Evolutionary conservation across 2,797 vertebrate genomes (phyloP).

Genomic region (Allochrocebus solatus): DNA sequence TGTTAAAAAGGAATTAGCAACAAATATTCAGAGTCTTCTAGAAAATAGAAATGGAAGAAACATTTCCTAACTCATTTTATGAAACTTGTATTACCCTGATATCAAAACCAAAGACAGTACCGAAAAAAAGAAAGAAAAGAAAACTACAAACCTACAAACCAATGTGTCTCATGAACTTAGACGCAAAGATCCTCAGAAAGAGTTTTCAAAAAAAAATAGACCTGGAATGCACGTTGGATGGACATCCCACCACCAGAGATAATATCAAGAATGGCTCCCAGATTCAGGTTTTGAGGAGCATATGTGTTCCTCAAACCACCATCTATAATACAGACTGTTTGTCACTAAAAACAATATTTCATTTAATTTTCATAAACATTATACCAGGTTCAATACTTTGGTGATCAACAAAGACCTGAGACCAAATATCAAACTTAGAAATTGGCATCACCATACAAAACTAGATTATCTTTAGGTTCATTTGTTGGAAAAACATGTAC

Average conservation of each 20-base stretch:
- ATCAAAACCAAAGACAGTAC: background rate
- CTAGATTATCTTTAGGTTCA: background rate
- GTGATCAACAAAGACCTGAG: background rate
- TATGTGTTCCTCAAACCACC: background rate
- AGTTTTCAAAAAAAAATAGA: background rate
- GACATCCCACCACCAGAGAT: background rate
- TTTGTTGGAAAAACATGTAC: slow-evolving; percentile 1
- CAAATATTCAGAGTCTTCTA: background rate
- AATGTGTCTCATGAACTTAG: background rate
- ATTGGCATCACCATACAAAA: background rate
- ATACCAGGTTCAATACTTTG: background rate
- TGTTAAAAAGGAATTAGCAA: background rate
- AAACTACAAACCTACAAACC: background rate
- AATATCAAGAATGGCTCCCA: background rate
- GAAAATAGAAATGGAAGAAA: slow-evolving; percentile 15
- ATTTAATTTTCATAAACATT: background rate
- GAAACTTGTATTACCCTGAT: background rate
- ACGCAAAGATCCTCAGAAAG: background rate
- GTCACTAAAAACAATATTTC: background rate
- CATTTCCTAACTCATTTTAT: background rate
- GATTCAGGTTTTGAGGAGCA: background rate
- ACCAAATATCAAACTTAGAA: slow-evolving; percentile 24
- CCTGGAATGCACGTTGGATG: background rate
- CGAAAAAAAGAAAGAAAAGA: background rate
- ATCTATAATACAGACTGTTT: background rate